Evolutionary conservation across 23 tunicate genomes (phyloP).

Genomic region (Ascidia mentula): DNA sequence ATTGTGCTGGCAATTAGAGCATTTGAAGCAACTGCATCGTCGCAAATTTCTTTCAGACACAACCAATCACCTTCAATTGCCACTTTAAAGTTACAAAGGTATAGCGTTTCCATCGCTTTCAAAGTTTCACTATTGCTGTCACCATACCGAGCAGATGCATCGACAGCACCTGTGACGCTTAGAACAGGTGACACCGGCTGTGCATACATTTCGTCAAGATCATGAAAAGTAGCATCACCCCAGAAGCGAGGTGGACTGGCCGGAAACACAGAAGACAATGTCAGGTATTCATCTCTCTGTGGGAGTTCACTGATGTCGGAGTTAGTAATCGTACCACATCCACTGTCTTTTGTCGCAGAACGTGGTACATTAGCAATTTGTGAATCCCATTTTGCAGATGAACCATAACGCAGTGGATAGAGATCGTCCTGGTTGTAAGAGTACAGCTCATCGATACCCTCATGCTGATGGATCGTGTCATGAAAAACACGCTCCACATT

Average conservation of each 20-base stretch:
- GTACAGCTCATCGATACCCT: not conserved
- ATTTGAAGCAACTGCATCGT: conserved; percentile 13
- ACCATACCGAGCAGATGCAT: conserved; percentile 44
- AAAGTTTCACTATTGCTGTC: conserved; percentile 75
- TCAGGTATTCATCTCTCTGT: not conserved
- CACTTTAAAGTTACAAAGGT: conserved; percentile 74
- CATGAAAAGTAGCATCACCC: conserved; percentile 59
- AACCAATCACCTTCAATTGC: conserved; percentile 80
- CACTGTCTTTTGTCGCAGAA: not conserved
- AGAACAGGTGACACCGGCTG: conserved; percentile 48
- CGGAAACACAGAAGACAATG: conserved; percentile 28
- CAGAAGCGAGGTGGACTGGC: conserved; percentile 63
- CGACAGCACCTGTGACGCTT: conserved; percentile 36
- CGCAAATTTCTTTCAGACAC: conserved; percentile 64
- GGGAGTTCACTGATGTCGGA: conserved; percentile 14
- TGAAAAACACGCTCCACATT: not conserved
- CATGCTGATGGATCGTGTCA: not conserved
- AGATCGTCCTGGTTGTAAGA: conserved; percentile 46
- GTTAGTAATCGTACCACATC: not conserved
- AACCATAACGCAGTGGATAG: conserved; percentile 63
- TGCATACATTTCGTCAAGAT: conserved; percentile 14
- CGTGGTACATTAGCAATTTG: conserved; percentile 7
- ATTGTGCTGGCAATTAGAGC: conserved; percentile 1
- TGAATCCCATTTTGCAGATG: conserved; percentile 59
- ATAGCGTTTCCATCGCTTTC: conserved; percentile 84